Evolutionary conservation across 1,140 invertebrate genomes (phyloP).

Genomic region (Brachionus manjavacas): DNA sequence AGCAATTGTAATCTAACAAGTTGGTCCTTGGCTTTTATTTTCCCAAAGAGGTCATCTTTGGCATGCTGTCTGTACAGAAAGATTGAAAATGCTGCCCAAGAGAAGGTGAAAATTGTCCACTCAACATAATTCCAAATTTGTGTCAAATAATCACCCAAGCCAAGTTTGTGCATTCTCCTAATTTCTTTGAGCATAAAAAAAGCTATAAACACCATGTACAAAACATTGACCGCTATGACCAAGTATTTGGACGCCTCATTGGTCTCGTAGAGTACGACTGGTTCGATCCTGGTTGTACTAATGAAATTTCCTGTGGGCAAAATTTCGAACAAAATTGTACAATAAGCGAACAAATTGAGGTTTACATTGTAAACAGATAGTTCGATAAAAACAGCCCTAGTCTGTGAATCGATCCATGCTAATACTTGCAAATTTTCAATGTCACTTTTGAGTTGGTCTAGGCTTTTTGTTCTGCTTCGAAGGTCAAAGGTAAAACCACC

Average conservation of each 20-base stretch:
- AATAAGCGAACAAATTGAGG: conserved; percentile 62
- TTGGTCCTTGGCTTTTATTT: conserved; percentile 57
- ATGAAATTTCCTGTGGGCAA: conserved; percentile 61
- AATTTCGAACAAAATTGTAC: conserved; percentile 63
- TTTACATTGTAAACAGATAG: conserved; percentile 67
- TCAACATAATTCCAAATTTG: conserved; percentile 60
- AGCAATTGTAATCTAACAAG: conserved; percentile 54
- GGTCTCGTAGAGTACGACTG: conserved; percentile 47
- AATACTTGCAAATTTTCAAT: background rate
- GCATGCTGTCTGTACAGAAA: conserved; percentile 55
- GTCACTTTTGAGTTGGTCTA: background rate
- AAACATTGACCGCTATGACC: conserved; percentile 53
- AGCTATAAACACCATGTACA: conserved; percentile 58
- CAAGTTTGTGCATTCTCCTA: background rate
- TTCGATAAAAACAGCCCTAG: conserved; percentile 65
- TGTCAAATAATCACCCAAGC: conserved; percentile 50
- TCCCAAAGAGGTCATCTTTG: conserved; percentile 55
- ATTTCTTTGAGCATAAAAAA: conserved; percentile 54
- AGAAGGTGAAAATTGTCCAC: conserved; percentile 53
- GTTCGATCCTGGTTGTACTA: conserved; percentile 59
- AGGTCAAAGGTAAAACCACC: conserved; percentile 60
- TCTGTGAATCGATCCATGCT: conserved; percentile 63
- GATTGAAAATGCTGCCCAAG: conserved; percentile 54
- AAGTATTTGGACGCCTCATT: conserved; percentile 50
- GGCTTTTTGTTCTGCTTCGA: background rate